Percentiles rank a stretch among this genome's conserved stretches.
phyloP scores from a whole-genome alignment of 2,113 vertebrate genomes.

The Aegotheles bennettii region DNA sequence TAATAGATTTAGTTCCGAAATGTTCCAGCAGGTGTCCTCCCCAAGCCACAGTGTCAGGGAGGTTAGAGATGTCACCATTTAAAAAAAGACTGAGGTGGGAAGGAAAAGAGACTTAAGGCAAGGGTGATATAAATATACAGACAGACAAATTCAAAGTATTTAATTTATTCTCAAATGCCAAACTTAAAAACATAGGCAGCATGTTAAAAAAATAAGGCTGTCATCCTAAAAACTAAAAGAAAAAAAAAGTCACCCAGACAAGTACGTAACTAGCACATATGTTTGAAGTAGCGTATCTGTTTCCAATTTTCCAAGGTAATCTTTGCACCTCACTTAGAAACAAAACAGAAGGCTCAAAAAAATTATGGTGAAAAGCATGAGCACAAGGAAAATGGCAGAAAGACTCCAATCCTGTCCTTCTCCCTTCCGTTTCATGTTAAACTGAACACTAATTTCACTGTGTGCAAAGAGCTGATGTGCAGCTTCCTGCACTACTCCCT shows the following conservation, averaged over 20 bases:
- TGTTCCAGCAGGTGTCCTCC: conserved; percentile 42
- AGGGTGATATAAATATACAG: not conserved
- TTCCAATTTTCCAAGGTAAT: not conserved
- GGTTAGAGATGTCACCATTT: not conserved
- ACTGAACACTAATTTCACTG: not conserved
- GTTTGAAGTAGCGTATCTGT: not conserved
- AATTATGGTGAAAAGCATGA: not conserved
- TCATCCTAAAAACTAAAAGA: not conserved
- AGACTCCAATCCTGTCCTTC: not conserved
- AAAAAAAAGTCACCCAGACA: not conserved
- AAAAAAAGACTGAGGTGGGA: not conserved
- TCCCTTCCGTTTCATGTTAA: not conserved
- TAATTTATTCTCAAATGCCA: not conserved
- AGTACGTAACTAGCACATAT: not conserved
- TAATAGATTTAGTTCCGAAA: not conserved
- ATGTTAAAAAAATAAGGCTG: not conserved
- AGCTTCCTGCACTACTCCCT: not conserved
- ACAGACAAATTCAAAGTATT: not conserved
- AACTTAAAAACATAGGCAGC: not conserved
- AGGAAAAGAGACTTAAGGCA: not conserved
- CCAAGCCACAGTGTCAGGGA: not conserved
- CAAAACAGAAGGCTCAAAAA: not conserved
- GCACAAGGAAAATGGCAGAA: not conserved
- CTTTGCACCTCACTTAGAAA: not conserved
- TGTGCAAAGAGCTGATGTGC: not conserved